A percentile compares a stretch with the other conserved stretches of the same genome.
These are phyloP conservation scores for Sarcophaga carnaria DNA, from an alignment of 2,888 invertebrate genomes.

Conservation along the genomic window DNA sequence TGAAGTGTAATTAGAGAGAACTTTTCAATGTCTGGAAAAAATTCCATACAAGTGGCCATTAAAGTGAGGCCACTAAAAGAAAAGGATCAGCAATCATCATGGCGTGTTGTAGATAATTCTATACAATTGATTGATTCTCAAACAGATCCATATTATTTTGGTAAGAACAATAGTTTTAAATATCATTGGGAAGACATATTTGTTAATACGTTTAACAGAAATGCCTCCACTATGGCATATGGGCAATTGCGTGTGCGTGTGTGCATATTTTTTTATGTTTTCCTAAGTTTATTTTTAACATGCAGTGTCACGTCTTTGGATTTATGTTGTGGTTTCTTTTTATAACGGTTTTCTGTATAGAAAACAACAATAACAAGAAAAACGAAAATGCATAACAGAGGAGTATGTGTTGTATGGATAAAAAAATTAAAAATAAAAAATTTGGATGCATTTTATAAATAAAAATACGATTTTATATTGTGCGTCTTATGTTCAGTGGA, in stretches of 20 bases:
- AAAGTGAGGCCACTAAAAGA: constrained; percentile 88
- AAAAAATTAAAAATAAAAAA: not conserved
- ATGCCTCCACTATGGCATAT: not conserved
- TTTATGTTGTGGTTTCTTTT: constrained; percentile 29
- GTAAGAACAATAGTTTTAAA: constrained; percentile 74
- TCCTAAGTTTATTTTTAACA: constrained; percentile 47
- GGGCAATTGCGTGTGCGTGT: not conserved
- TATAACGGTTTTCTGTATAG: constrained; percentile 43
- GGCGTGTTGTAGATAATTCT: constrained; percentile 85
- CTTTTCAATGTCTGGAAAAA: constrained; percentile 73
- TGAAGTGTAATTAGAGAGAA: constrained; percentile 12
- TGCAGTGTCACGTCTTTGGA: constrained; percentile 9
- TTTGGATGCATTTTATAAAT: constrained; percentile 55
- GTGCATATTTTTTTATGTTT: not conserved
- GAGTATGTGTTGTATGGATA: not conserved
- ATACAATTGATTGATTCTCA: constrained; percentile 84
- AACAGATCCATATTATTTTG: constrained; percentile 82
- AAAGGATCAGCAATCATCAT: constrained; percentile 84
- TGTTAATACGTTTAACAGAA: not conserved
- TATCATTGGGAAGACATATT: not conserved
- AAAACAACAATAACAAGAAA: not conserved
- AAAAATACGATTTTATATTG: constrained; percentile 23
- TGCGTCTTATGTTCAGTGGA: not conserved
- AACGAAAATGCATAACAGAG: constrained; percentile 29
- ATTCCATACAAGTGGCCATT: constrained; percentile 87